These are phyloP conservation scores for Acanthurus tractus DNA, from an alignment of 2,797 vertebrate genomes.

Conservation along the genomic window DNA sequence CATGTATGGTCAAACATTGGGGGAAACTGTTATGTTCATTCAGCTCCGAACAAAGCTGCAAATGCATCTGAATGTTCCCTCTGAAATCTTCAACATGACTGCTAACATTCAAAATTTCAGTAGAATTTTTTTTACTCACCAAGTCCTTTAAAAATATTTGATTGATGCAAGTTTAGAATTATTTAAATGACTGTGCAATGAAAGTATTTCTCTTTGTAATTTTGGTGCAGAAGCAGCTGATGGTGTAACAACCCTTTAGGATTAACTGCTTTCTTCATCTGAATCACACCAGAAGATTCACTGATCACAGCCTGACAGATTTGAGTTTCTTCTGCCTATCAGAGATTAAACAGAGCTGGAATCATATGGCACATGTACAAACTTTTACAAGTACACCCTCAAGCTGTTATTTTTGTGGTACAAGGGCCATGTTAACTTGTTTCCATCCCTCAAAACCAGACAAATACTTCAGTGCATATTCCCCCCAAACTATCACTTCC, in stretches of 20 bases:
- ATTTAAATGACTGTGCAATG: background rate
- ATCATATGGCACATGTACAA: background rate
- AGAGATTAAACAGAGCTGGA: background rate
- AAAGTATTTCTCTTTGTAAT: background rate
- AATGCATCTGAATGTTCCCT: constrained; percentile 55
- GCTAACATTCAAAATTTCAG: constrained; percentile 29
- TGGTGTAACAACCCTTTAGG: background rate
- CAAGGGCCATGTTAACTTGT: background rate
- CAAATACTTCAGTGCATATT: no score
- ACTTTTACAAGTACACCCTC: no score
- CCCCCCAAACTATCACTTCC: no score
- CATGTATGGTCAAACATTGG: constrained; percentile 39
- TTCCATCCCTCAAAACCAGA: no score
- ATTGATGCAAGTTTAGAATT: background rate
- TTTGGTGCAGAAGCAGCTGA: background rate
- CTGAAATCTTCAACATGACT: constrained; percentile 27
- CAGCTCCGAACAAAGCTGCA: constrained; percentile 46
- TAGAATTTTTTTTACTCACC: background rate
- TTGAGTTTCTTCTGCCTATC: background rate
- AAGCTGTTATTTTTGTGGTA: background rate
- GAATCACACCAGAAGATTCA: background rate
- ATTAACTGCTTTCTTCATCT: background rate
- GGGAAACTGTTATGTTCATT: constrained; percentile 48
- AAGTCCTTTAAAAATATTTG: background rate
- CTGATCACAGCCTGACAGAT: no score